phyloP scores from a whole-genome alignment of 1,140 invertebrate genomes.

The Wiebesia pumilae region DNA sequence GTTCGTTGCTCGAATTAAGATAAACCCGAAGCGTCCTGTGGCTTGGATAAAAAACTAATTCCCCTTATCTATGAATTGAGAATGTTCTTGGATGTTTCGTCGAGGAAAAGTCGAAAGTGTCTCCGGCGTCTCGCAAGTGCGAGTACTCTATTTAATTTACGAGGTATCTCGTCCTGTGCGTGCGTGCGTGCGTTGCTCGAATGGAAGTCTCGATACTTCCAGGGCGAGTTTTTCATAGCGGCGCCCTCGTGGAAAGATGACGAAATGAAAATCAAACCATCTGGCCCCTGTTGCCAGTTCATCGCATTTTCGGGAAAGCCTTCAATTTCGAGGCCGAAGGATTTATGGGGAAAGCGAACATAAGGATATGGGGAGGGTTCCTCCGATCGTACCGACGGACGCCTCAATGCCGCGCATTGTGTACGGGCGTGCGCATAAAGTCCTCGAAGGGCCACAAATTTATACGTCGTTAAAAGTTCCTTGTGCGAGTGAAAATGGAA shows the following conservation, averaged over 20 bases:
- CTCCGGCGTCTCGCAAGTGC: too few species aligned
- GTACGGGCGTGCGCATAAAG: background rate
- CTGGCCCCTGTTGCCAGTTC: background rate
- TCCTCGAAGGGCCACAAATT: background rate
- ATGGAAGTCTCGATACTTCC: too few species aligned
- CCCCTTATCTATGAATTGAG: too few species aligned
- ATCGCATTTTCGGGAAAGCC: slow-evolving; percentile 18
- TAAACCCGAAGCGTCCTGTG: too few species aligned
- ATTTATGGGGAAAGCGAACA: background rate
- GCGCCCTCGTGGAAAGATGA: background rate
- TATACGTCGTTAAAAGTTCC: background rate
- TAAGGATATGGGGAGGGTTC: background rate
- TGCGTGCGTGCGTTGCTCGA: too few species aligned
- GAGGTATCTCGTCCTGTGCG: too few species aligned
- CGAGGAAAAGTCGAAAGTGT: too few species aligned
- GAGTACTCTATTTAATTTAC: too few species aligned
- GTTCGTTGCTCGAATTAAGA: too few species aligned
- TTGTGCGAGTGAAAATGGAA: background rate
- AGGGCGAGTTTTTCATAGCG: background rate
- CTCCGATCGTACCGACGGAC: background rate
- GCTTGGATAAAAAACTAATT: too few species aligned
- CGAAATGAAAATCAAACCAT: background rate
- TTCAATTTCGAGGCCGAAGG: background rate
- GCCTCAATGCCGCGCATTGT: background rate
- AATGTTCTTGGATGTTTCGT: too few species aligned